These are phyloP conservation scores for Myotis findleyi DNA, from an alignment of 2,797 vertebrate genomes.

Conservation along the genomic window DNA sequence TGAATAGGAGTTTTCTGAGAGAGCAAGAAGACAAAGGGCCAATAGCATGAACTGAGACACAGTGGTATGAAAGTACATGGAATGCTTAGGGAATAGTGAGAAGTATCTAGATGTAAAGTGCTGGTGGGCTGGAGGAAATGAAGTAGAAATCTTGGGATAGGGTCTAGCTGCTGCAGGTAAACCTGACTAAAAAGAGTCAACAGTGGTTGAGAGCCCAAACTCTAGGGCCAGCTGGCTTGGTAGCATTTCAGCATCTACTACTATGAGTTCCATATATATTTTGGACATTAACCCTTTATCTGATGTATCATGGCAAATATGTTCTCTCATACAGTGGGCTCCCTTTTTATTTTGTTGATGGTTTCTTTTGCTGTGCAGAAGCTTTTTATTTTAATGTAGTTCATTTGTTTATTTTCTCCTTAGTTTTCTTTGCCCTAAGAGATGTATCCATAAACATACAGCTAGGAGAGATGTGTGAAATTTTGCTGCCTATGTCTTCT, in stretches of 20 bases:
- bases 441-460: not conserved
- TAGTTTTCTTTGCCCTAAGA: not conserved
- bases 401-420: not conserved
- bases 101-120: not conserved
- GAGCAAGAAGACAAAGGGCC: not conserved
- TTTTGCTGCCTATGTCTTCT: not conserved
- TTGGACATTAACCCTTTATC: not conserved
- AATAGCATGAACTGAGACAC: not conserved
- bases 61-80: accelerated
- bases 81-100: not conserved
- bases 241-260: not conserved
- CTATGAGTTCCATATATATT: not conserved
- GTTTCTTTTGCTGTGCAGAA: not conserved
- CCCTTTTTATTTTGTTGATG: not conserved
- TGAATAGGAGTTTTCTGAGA: conserved; percentile 46
- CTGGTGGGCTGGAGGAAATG: not conserved
- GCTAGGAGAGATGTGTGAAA: not conserved
- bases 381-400: not conserved
- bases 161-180: not conserved
- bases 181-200: not conserved
- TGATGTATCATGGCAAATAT: too few relatives aligned
- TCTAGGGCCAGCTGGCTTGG: not conserved
- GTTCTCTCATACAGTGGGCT: not conserved
- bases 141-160: not conserved
- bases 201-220: not conserved